phyloP scores from a whole-genome alignment of 2,797 vertebrate species.

The Hoplostethus atlanticus region DNA sequence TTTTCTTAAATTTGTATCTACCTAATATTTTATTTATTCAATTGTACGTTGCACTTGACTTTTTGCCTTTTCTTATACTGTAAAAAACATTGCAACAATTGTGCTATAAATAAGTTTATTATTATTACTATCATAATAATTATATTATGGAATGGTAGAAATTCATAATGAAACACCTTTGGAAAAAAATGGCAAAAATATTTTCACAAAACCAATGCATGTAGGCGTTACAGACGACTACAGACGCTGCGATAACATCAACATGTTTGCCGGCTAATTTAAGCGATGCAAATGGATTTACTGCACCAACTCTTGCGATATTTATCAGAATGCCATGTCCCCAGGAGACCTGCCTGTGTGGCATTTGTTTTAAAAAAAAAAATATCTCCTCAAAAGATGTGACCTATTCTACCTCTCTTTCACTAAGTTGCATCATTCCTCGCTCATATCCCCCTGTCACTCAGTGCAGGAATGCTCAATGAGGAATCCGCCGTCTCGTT shows the following conservation, averaged over 20 bases:
- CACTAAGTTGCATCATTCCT: conserved; percentile 85
- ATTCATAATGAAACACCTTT: no score
- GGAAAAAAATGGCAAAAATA: no score
- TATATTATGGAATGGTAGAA: no score
- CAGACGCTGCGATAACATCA: neutral
- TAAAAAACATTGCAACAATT: no score
- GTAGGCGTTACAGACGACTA: no score
- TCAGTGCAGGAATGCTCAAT: conserved; percentile 84
- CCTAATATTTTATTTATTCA: no score
- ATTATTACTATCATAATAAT: no score
- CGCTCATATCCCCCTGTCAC: conserved; percentile 64
- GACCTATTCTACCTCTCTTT: conserved; percentile 77
- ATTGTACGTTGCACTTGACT: no score
- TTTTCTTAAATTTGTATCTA: no score
- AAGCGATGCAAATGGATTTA: neutral
- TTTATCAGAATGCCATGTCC: conserved; percentile 56
- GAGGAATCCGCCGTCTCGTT: conserved; percentile 87
- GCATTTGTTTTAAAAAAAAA: conserved; percentile 17
- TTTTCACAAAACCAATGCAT: no score
- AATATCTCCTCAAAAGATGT: conserved; percentile 34
- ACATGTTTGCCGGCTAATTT: neutral
- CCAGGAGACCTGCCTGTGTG: conserved; percentile 35
- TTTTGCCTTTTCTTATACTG: no score
- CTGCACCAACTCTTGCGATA: conserved; percentile 1
- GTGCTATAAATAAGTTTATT: no score